Base-by-base conservation (phyloP, 2,797 vertebrate genomes). In the Loriculus beryllinus region DNA sequence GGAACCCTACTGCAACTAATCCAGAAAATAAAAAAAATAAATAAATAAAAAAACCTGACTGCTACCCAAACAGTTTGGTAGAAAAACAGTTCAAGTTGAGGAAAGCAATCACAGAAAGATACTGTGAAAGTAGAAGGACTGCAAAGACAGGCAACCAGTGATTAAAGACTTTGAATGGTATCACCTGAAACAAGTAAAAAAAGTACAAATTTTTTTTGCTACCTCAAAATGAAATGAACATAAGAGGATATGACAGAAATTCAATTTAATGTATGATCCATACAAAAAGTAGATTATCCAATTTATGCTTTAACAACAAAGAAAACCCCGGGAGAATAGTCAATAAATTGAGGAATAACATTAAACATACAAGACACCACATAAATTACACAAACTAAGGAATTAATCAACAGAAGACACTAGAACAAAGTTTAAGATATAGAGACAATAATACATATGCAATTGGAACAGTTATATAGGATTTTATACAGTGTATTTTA, bases 221-320 rank as follows among this genome's bases (percentile, higher is more conserved):
- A 8, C 28, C 39, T 51, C 2, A 3, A 28, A 82, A 49, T 16
- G 26, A 92, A 87, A 49, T 10, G 12, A 85, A 91, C 1, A 0
- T 63, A 79, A 88, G 18, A 81, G 15, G 40, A 51, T 67, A 83
- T 10, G 49, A 82, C 83, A 95, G 74, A 92, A 95, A 84, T 67
- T 86, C 25, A 74, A 76, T 59, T 59, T 74, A 82, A 92, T 47
- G 20, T 20, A 82, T 16, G 29, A 90, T 20, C 42, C 28, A 71
- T 29, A 78, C 47, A 91, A 91, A 75, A 91, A 90, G 31, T 28
- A 86, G 63, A 88, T 84, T 17, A 90, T 60, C 56, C 59, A 64
- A 88, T 93, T 92, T 94, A 94, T 39, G 51, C 23, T 63, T 82
- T 76, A 92, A 70, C 54, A 86, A 83, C 77, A 92, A 85, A 76